Evolutionary conservation across 1,140 invertebrate species (phyloP), one percentile per base, ranked within the genome.

Genomic region (Aradophagus sp.): DNA sequence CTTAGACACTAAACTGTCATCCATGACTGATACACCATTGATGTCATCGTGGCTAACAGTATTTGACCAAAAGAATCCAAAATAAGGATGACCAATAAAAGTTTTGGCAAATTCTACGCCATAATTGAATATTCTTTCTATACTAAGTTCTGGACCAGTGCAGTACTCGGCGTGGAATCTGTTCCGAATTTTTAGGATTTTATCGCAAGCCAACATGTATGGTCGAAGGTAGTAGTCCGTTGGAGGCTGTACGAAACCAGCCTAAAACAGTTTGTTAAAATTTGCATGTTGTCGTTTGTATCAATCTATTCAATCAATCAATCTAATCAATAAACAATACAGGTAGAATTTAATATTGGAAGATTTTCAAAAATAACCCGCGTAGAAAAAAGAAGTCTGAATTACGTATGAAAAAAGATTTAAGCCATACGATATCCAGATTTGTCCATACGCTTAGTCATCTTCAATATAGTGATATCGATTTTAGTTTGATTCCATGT

Each of bases 161-260:
- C 91, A 93, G 39, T 91, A 87, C 15, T 87, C 86, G 0, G 87
- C 84, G 62, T 89, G 89, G 48, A 89, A 86, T 36, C 87, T 83
- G 68, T 85, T 85, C 15, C 86, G 86, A 34, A 87, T 86, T 14
- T 90, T 90, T 0, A 90, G 87, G 23, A 89, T 76, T 38, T 84
- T 86, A 73, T 89, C 89, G 5, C 90, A 89, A 2, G 89, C 89
- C 32, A 90, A 74, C 68, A 93, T 89, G 77, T 93, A 95, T 0
- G 93, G 91, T 29, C 93, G 85, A 23, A 92, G 85, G 72, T 95
- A 96, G 76, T 94, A 95, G 78, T 96, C 93, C 0, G 92, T 93
- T 0, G 95, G 94, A 14, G 89, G 89, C 14, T 90, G 84, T 5
- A 88, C 81, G 79, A 97, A 97, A 0, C 95, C 95, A 29, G 86